phyloP scores from a whole-genome alignment of 2,797 vertebrate species.

The Craterocephalus amniculus region DNA sequence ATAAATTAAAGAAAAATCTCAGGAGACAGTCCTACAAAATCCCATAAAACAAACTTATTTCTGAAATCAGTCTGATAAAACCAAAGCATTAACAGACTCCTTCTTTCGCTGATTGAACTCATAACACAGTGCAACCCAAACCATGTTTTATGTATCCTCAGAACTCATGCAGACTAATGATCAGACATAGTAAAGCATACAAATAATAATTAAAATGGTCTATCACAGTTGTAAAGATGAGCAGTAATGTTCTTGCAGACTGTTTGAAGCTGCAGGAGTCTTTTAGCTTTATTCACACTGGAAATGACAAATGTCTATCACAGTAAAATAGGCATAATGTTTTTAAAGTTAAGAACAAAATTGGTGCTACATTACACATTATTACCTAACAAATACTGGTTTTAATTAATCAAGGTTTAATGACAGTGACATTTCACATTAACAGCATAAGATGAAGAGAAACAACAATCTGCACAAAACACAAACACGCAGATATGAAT shows the following conservation, averaged over 20 bases:
- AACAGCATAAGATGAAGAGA: slow-evolving; percentile 38
- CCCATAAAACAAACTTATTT: slow-evolving; percentile 12
- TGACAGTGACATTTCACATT: slow-evolving; percentile 33
- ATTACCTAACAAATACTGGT: slow-evolving; percentile 55
- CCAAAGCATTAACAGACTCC: slow-evolving; percentile 27
- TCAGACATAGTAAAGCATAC: slow-evolving; percentile 41
- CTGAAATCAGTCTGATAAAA: slow-evolving; percentile 25
- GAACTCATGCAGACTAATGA: slow-evolving; percentile 51
- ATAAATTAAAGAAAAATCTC: slow-evolving; percentile 11
- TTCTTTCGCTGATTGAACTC: slow-evolving; percentile 21
- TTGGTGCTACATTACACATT: slow-evolving; percentile 64
- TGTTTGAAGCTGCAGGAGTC: slow-evolving; percentile 26
- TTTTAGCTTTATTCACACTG: slow-evolving; percentile 30
- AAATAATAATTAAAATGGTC: slow-evolving; percentile 30
- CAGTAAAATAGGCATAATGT: slow-evolving; percentile 60
- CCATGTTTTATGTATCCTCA: slow-evolving; percentile 24
- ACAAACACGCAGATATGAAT: slow-evolving; percentile 58
- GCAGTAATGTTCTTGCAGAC: slow-evolving; percentile 9
- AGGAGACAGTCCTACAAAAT: slow-evolving; percentile 29
- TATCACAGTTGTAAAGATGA: slow-evolving; percentile 36
- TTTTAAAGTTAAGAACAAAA: slow-evolving; percentile 53
- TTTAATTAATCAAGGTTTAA: slow-evolving; percentile 39
- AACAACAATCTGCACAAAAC: slow-evolving; percentile 56
- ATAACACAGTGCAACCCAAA: slow-evolving; percentile 3
- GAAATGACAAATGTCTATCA: slow-evolving; percentile 53